phyloP scores from a whole-genome alignment of 2,797 vertebrate genomes.

The Luscinia luscinia region DNA sequence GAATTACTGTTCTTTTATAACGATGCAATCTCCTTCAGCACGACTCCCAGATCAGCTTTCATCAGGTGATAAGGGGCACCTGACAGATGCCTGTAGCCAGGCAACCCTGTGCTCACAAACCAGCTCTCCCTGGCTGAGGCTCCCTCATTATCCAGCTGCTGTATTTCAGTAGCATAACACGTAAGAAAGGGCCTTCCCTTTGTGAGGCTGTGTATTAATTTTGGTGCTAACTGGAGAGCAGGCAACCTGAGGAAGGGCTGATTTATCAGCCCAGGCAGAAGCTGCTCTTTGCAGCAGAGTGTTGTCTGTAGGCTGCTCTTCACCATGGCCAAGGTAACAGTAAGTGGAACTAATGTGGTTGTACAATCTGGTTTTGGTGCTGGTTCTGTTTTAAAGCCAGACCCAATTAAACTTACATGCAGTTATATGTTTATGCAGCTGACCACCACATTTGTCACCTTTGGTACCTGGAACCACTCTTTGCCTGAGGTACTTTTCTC shows the following conservation, averaged over 20 bases:
- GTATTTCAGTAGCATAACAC: background rate
- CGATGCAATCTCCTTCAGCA: background rate
- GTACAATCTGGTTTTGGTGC: background rate
- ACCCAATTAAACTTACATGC: background rate
- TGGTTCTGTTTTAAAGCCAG: background rate
- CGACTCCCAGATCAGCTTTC: background rate
- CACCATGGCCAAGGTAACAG: background rate
- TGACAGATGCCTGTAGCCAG: background rate
- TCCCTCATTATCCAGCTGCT: background rate
- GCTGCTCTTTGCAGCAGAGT: background rate
- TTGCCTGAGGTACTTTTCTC: background rate
- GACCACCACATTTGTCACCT: background rate
- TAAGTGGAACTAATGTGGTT: background rate
- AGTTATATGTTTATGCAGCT: background rate
- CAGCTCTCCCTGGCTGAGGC: background rate
- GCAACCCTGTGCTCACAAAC: background rate
- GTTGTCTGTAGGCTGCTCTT: background rate
- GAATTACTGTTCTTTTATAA: constrained; percentile 29
- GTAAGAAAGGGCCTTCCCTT: background rate
- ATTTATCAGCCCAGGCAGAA: background rate
- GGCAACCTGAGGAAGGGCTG: background rate
- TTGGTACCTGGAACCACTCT: background rate
- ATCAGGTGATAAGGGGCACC: constrained; percentile 19
- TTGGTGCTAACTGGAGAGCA: background rate
- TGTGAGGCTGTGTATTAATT: background rate